Conservation (phyloP, 2,888 invertebrate species). For the Saturnia japonica region DNA sequence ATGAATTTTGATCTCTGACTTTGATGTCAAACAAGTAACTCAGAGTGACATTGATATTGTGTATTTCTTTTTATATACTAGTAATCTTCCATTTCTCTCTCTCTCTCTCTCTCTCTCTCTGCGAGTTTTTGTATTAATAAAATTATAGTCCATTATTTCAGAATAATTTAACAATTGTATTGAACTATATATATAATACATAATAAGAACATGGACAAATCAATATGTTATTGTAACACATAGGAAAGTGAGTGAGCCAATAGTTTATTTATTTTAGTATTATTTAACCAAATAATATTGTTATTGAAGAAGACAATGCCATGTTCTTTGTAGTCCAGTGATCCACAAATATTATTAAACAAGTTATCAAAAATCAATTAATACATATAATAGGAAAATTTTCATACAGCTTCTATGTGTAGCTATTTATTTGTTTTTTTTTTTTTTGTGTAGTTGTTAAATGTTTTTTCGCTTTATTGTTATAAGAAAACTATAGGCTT, state of each 20-base stretch:
- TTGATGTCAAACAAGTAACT: constrained; percentile 4
- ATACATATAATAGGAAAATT: neutral
- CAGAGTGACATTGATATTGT: neutral
- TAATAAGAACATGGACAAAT: constrained; percentile 19
- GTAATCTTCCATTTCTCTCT: neutral
- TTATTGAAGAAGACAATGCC: constrained; percentile 20
- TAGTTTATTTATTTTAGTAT: constrained; percentile 31
- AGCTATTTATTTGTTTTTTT: constrained; percentile 4
- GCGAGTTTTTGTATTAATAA: neutral
- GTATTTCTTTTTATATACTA: neutral
- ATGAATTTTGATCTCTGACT: constrained; percentile 5
- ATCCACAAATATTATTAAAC: constrained; percentile 20
- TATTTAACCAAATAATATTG: constrained; percentile 29
- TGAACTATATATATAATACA: neutral
- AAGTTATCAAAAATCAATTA: constrained; percentile 15
- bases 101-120: neutral
- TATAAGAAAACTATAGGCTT: constrained; percentile 8
- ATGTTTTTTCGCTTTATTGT: constrained; percentile 6
- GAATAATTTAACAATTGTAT: neutral
- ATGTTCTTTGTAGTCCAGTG: constrained; percentile 22
- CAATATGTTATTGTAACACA: constrained; percentile 24
- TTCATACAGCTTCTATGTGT: neutral
- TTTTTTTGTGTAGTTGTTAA: constrained; percentile 25
- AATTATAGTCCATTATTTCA: neutral
- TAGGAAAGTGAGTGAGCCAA: constrained; percentile 26